A percentile compares a stretch with the other conserved stretches of the same genome.
phyloP scores from a whole-genome alignment of 2,888 invertebrate species.

The Agrotis ipsilon region DNA sequence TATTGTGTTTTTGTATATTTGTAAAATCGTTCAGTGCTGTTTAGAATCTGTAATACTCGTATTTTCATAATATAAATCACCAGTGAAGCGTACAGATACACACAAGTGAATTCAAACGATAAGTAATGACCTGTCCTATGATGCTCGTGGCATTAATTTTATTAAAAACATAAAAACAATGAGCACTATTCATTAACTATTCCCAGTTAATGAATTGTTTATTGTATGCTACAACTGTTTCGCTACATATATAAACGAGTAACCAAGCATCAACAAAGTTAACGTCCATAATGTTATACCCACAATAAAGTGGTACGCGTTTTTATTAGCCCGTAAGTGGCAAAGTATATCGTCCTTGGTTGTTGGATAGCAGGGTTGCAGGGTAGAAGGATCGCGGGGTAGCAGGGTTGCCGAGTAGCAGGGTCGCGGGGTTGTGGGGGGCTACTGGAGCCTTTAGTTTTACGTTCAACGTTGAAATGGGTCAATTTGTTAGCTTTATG shows the following conservation, averaged over 20 bases:
- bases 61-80: not conserved
- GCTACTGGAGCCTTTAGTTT: constrained; percentile 66
- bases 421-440: too few relatives aligned
- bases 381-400: constrained; percentile 62
- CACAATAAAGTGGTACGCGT: constrained; percentile 62
- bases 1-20: not conserved
- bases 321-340: constrained; percentile 72
- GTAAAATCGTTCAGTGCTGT: not conserved
- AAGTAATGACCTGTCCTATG: too few relatives aligned
- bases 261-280: constrained; percentile 49
- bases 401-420: too few relatives aligned
- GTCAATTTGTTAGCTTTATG: constrained; percentile 71
- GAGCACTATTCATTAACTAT: too few relatives aligned
- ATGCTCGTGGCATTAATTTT: not conserved
- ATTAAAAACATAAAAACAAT: not conserved
- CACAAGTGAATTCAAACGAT: too few relatives aligned
- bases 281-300: constrained; percentile 61
- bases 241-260: constrained; percentile 1
- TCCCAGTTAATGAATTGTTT: not conserved
- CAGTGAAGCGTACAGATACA: not conserved
- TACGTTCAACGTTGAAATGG: constrained; percentile 69
- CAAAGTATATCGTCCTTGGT: constrained; percentile 67
- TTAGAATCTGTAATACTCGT: not conserved
- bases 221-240: constrained; percentile 13
- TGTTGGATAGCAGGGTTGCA: constrained; percentile 37